Conservation (phyloP, 2,113 vertebrate genomes). For the Astur gentilis region DNA sequence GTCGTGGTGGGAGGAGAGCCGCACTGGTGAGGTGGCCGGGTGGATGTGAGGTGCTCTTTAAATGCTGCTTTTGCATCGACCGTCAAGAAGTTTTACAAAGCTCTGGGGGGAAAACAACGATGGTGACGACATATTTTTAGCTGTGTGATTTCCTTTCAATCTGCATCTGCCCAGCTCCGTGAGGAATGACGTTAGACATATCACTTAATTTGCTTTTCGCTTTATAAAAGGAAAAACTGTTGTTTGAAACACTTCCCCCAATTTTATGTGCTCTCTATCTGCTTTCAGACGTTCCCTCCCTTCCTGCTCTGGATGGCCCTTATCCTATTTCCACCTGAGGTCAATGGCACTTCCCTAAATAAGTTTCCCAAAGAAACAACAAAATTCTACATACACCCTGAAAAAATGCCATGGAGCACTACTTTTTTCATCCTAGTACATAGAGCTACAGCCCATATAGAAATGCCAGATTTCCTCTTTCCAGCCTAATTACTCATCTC, state of each 20-base stretch:
- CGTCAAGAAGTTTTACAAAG: background rate
- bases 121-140: conserved; percentile 33
- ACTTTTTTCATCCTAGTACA: background rate
- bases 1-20: background rate
- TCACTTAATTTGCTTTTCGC: conserved; percentile 23
- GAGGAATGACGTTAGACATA: conserved; percentile 11
- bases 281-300: conserved; percentile 57
- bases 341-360: conserved; percentile 63
- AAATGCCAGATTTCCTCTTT: conserved; percentile 9
- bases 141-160: conserved; percentile 13
- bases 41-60: background rate
- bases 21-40: accelerated
- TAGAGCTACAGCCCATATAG: background rate
- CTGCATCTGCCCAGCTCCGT: background rate
- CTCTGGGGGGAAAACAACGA: background rate
- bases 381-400: background rate
- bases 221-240: conserved; percentile 51
- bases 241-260: conserved; percentile 53
- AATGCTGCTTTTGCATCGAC: background rate
- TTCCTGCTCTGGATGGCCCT: conserved; percentile 57
- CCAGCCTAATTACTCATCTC: background rate
- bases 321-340: conserved; percentile 65
- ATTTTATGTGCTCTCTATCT: conserved; percentile 56
- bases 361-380: conserved; percentile 41
- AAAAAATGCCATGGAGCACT: background rate